Conservation (phyloP, 2,888 invertebrate species). For the Callosobruchus maculatus region DNA sequence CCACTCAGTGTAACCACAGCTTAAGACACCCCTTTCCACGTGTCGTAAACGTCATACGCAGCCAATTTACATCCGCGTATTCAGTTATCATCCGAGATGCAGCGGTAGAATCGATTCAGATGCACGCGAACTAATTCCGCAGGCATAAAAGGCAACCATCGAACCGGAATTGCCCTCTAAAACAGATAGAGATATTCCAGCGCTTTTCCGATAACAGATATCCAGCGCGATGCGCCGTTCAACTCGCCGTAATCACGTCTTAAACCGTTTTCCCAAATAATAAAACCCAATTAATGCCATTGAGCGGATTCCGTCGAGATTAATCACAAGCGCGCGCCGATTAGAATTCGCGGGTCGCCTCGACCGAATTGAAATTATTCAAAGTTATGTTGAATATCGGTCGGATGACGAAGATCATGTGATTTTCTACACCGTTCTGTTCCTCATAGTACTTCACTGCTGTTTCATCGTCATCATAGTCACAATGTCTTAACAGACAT, state of each 20-base stretch:
- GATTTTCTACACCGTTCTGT: no score
- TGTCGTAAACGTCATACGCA: background rate
- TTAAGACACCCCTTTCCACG: no score
- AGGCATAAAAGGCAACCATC: background rate
- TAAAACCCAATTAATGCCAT: background rate
- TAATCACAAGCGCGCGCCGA: background rate
- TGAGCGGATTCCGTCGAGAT: background rate
- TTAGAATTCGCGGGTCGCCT: background rate
- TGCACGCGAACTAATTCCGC: background rate
- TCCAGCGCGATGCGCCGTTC: no score
- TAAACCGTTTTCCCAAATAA: background rate
- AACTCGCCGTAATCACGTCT: background rate
- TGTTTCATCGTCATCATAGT: no score
- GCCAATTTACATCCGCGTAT: background rate
- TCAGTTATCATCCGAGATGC: background rate
- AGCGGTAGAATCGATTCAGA: background rate
- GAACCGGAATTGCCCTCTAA: background rate
- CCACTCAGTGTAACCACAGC: no score
- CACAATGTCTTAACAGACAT: no score
- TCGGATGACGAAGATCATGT: no score
- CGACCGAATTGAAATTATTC: no score
- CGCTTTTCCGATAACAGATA: background rate
- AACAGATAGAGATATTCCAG: background rate
- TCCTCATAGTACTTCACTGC: no score
- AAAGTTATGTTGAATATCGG: no score